phyloP scores from a whole-genome alignment of 2,113 vertebrate species.

The Melanotaenia duboulayi region DNA sequence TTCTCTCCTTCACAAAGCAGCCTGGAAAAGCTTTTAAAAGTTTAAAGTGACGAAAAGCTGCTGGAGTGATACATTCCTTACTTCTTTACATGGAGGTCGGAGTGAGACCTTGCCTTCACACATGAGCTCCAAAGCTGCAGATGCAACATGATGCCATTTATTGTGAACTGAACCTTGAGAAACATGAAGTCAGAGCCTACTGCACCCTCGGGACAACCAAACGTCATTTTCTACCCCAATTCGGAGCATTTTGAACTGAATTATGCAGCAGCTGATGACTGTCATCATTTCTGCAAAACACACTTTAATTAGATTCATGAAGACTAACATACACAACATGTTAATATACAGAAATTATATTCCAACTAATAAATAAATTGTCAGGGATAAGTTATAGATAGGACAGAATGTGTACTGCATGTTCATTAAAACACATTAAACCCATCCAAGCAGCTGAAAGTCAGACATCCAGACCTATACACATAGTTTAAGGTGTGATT shows the following conservation, averaged over 20 bases:
- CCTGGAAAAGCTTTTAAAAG: neutral
- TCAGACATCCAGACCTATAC: too few species aligned
- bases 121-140: neutral
- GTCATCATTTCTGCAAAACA: neutral
- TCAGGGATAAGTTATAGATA: too few species aligned
- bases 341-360: neutral
- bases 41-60: neutral
- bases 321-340: neutral
- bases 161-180: constrained; percentile 5
- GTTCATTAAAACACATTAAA: too few species aligned
- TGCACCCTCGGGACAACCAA: neutral
- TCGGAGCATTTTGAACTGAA: neutral
- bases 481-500: too few species aligned
- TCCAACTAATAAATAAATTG: too few species aligned
- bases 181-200: neutral
- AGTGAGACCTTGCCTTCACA: neutral
- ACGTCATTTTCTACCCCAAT: neutral
- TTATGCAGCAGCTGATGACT: neutral
- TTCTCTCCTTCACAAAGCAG: neutral
- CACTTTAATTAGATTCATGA: neutral
- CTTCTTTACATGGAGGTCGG: constrained; percentile 3
- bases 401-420: too few species aligned
- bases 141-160: neutral
- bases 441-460: too few species aligned
- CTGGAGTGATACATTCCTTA: neutral